A percentile compares a stretch with the other conserved stretches of the same genome.
These are phyloP conservation scores for Digitonthophagus gazella DNA, from an alignment of 2,888 invertebrate genomes.

Conservation along the genomic window DNA sequence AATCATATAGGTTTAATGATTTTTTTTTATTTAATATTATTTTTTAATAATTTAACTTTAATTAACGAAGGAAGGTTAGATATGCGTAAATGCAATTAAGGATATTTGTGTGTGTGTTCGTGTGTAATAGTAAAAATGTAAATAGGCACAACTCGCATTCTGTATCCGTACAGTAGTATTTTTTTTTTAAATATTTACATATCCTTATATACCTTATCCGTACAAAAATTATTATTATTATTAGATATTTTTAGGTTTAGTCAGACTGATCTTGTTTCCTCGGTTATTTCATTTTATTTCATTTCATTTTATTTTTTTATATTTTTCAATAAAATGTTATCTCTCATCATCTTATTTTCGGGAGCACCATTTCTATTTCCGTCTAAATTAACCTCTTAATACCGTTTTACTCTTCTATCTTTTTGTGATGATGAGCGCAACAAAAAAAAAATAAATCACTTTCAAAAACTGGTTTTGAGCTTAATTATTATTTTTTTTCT, in stretches of 20 bases:
- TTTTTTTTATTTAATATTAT: slow-evolving; percentile 1
- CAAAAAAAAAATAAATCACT: background rate
- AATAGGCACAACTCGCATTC: slow-evolving; percentile 26
- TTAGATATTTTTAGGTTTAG: slow-evolving; percentile 25
- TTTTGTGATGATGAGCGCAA: background rate
- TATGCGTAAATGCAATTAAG: slow-evolving; percentile 22
- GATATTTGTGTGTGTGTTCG: too few relatives aligned
- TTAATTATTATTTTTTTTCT: background rate
- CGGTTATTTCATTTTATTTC: slow-evolving; percentile 9
- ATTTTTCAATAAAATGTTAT: too few relatives aligned
- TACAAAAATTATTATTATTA: slow-evolving; percentile 29
- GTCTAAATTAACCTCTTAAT: background rate
- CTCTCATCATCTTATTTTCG: slow-evolving; percentile 16
- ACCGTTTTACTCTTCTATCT: too few relatives aligned
- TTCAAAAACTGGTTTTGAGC: slow-evolving; percentile 8
- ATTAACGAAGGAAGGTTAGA: slow-evolving; percentile 6
- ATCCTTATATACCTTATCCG: slow-evolving; percentile 29
- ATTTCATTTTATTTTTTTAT: slow-evolving; percentile 5
- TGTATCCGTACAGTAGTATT: background rate
- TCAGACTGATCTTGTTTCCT: slow-evolving; percentile 26
- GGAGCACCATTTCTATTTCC: slow-evolving; percentile 26
- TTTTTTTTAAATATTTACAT: slow-evolving; percentile 24
- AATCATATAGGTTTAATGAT: slow-evolving; percentile 7
- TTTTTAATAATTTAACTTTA: slow-evolving; percentile 24
- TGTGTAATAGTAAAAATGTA: slow-evolving; percentile 18